Percentiles rank a stretch among this genome's conserved stretches.
Evolutionary conservation across 2,797 vertebrate genomes (phyloP).

Genomic region (Notamacropus eugenii): DNA sequence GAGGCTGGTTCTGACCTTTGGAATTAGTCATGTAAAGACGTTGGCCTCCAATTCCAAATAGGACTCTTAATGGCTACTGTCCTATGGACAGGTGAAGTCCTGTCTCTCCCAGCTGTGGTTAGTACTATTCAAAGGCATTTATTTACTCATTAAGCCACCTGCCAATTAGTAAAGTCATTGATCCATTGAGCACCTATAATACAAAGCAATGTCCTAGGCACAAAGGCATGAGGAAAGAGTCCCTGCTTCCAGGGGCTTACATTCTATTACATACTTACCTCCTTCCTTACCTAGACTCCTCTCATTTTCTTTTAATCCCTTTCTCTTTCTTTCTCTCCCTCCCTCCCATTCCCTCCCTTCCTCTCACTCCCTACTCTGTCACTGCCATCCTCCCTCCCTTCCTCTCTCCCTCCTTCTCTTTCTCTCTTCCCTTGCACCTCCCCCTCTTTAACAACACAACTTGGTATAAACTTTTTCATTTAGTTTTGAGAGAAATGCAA

Average conservation of each 20-base stretch:
- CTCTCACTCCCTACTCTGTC: fast-evolving
- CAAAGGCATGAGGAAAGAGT: background rate
- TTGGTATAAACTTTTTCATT: background rate
- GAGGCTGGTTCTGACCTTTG: constrained; percentile 68
- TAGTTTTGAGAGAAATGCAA: background rate
- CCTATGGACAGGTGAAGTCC: background rate
- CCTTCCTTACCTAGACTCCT: fast-evolving
- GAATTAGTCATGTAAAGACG: constrained; percentile 72
- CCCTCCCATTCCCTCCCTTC: fast-evolving
- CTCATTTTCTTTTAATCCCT: fast-evolving
- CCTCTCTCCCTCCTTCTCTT: background rate
- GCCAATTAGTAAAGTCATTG: background rate
- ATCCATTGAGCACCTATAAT: background rate
- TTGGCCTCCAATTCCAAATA: constrained; percentile 72
- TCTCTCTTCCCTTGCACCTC: too few relatives aligned
- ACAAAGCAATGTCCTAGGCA: background rate
- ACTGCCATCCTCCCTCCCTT: too few relatives aligned
- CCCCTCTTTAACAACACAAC: background rate
- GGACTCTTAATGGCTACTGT: constrained; percentile 64
- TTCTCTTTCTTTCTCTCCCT: fast-evolving
- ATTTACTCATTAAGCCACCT: background rate
- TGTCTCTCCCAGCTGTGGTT: background rate
- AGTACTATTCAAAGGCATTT: background rate
- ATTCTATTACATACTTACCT: background rate
- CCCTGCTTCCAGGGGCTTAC: background rate